phyloP scores from a whole-genome alignment of 2,113 vertebrate species.

The Muntiacus reevesi region DNA sequence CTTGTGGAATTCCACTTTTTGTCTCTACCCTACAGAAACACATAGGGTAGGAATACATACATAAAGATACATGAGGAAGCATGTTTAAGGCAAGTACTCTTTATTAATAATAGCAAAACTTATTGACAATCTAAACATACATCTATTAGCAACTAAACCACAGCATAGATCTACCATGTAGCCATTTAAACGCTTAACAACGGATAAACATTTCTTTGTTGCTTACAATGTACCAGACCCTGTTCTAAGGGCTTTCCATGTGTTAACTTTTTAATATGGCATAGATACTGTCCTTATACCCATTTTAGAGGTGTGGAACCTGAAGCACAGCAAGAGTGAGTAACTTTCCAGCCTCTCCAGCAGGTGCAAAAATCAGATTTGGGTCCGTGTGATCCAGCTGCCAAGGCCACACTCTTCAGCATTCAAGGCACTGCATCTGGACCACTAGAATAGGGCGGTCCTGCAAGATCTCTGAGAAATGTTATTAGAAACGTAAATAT shows the following conservation, averaged over 20 bases:
- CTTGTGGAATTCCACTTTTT: not conserved
- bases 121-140: not conserved
- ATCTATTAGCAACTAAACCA: not conserved
- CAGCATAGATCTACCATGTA: not conserved
- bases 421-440: not conserved
- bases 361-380: not conserved
- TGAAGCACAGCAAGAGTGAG: not conserved
- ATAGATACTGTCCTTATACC: not conserved
- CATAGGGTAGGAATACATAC: not conserved
- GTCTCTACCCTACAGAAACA: not conserved
- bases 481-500: not conserved
- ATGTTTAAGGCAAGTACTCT: not conserved
- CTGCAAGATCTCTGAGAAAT: not conserved
- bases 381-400: not conserved
- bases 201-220: not conserved
- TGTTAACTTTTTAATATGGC: not conserved
- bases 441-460: not conserved
- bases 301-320: not conserved
- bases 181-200: not conserved
- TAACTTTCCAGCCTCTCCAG: not conserved
- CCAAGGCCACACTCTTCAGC: not conserved
- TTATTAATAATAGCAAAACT: constrained; percentile 23
- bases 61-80: not conserved
- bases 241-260: not conserved
- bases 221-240: not conserved